Conservation (phyloP, 2,888 invertebrate genomes). For the Tipula confusa region DNA sequence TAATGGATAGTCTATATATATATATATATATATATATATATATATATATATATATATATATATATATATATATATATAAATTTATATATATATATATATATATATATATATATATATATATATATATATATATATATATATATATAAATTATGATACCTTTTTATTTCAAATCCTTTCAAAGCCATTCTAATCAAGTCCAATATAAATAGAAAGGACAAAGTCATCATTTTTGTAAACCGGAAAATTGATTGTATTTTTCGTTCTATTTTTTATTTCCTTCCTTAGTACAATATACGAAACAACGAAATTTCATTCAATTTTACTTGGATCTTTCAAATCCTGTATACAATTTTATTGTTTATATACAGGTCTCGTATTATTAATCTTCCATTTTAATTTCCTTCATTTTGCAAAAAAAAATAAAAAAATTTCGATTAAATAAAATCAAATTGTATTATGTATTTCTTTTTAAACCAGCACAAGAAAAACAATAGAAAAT, state of each 20-base stretch:
- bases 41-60: too few species aligned
- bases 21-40: neutral
- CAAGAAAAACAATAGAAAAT: neutral
- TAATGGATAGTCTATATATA: neutral
- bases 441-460: neutral
- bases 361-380: neutral
- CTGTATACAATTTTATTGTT: neutral
- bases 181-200: neutral
- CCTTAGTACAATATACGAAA: neutral
- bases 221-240: neutral
- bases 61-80: neutral
- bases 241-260: slow-evolving; percentile 25
- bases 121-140: too few species aligned
- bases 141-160: too few species aligned
- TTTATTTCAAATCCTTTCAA: neutral
- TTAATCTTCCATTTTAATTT: slow-evolving; percentile 16
- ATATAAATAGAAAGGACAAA: neutral
- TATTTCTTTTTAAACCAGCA: neutral
- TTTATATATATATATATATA: neutral
- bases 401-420: neutral
- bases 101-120: too few species aligned
- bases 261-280: slow-evolving; percentile 20
- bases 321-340: neutral
- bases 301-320: slow-evolving; percentile 8
- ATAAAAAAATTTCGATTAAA: slow-evolving; percentile 25